phyloP scores from a whole-genome alignment of 2,888 invertebrate genomes.

The Drosophila merina region DNA sequence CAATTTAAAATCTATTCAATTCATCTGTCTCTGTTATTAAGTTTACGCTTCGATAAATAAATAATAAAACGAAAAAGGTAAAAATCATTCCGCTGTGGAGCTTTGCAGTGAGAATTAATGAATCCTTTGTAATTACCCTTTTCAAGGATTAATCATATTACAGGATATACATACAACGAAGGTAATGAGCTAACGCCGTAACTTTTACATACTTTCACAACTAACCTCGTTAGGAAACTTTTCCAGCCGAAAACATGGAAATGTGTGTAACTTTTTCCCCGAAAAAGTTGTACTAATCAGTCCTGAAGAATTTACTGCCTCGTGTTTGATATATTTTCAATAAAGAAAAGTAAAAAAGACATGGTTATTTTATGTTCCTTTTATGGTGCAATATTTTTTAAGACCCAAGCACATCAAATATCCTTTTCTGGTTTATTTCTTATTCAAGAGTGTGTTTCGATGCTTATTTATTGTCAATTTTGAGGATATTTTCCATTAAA shows the following conservation, averaged over 20 bases:
- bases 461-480: background rate
- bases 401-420: background rate
- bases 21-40: too few relatives aligned
- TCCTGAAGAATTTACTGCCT: conserved; percentile 1
- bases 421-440: background rate
- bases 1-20: too few relatives aligned
- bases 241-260: background rate
- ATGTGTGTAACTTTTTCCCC: conserved; percentile 2
- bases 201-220: conserved; percentile 2
- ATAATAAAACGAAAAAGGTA: background rate
- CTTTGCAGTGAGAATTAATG: background rate
- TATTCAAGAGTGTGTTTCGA: background rate
- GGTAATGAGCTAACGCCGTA: background rate
- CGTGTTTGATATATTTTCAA: conserved; percentile 22
- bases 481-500: background rate
- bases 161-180: background rate
- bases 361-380: conserved; percentile 9
- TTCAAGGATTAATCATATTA: conserved; percentile 2
- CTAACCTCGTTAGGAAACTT: conserved; percentile 15
- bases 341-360: conserved; percentile 10
- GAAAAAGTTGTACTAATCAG: conserved; percentile 3
- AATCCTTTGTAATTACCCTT: background rate
- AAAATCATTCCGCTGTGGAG: background rate
- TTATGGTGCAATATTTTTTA: conserved; percentile 19
- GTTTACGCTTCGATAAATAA: too few relatives aligned